Conservation (phyloP, 2,113 vertebrate genomes). For the Odocoileus hemionus region DNA sequence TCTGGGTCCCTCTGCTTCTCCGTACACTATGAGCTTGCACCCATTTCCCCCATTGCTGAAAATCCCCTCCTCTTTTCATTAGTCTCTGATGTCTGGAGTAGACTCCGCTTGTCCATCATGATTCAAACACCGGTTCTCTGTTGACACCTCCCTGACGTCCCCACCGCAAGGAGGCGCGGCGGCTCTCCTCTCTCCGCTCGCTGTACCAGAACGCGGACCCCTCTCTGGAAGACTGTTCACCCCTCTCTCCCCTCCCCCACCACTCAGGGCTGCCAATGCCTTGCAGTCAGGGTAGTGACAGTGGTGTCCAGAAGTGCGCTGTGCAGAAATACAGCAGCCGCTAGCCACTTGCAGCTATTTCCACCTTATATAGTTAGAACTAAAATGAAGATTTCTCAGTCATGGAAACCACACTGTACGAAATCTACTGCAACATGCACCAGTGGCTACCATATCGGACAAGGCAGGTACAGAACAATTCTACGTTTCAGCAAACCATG, state of each 20-base stretch:
- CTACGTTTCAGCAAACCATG: fast-evolving
- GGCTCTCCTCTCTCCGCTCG: neutral
- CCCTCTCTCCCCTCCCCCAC: fast-evolving
- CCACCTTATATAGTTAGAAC: neutral
- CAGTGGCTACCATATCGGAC: fast-evolving
- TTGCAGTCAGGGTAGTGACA: fast-evolving
- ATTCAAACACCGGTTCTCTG: neutral
- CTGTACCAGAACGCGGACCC: fast-evolving
- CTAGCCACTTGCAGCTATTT: neutral
- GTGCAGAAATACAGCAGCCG: fast-evolving
- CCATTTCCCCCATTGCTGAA: no score
- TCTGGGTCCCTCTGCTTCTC: neutral
- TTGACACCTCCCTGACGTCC: neutral
- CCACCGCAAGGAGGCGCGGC: fast-evolving
- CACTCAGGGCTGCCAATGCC: fast-evolving
- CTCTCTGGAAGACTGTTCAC: fast-evolving
- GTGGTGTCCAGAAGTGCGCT: neutral
- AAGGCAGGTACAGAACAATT: fast-evolving
- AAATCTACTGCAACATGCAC: fast-evolving
- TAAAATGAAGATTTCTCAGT: neutral
- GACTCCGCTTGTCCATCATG: neutral
- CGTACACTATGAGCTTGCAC: fast-evolving
- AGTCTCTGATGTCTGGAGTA: neutral
- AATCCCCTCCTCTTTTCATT: no score
- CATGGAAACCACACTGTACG: neutral